Percentiles rank a stretch among this genome's conserved stretches.
Evolutionary conservation across 92 coral and sea anemone species (phyloP).

Genomic region (Scolanthus callimorphus): DNA sequence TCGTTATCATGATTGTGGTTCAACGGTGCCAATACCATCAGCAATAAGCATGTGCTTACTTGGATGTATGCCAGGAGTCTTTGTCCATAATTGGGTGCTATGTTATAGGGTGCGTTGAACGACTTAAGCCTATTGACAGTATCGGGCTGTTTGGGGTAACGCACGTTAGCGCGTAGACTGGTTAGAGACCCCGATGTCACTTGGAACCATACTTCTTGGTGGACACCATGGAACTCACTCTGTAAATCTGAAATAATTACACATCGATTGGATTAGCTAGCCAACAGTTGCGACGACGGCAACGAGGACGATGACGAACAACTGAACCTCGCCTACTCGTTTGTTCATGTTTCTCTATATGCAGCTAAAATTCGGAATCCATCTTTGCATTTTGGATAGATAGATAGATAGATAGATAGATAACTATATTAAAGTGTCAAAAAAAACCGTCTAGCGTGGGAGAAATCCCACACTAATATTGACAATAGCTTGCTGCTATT

Average conservation of each 20-base stretch:
- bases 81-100: conserved; percentile 52
- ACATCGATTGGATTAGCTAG: no score
- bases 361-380: not conserved
- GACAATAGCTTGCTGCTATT: no score
- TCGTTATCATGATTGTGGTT: no score
- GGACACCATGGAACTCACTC: conserved; percentile 37
- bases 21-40: no score
- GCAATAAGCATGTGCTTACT: no score
- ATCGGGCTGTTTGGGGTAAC: conserved; percentile 57
- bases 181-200: conserved; percentile 30
- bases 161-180: conserved; percentile 27
- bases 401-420: no score
- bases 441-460: not conserved
- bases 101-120: conserved; percentile 40
- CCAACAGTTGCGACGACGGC: not conserved
- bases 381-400: not conserved
- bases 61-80: conserved; percentile 53
- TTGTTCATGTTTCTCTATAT: no score
- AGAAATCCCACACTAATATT: no score
- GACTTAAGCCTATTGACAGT: conserved; percentile 18
- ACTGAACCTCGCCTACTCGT: no score
- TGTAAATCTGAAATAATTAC: conserved; percentile 1
- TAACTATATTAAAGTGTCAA: no score
- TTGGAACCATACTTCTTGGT: conserved; percentile 61
- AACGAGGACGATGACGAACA: no score